These are phyloP conservation scores for Oreotrochilus melanogaster DNA, from an alignment of 2,113 vertebrate species.

Conservation along the genomic window DNA sequence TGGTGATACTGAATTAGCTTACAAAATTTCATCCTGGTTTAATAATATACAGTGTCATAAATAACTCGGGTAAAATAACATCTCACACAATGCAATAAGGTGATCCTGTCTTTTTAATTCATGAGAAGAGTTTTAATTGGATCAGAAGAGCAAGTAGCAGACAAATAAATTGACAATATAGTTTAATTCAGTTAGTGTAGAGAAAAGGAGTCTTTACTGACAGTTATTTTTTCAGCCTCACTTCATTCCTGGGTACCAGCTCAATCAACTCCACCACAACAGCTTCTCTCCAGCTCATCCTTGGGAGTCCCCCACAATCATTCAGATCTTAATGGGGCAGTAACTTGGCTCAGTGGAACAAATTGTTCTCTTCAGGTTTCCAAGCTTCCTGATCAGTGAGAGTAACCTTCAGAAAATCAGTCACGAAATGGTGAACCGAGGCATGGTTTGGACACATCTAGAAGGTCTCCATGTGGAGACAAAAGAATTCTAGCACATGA, in stretches of 20 bases:
- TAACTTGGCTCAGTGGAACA: background rate
- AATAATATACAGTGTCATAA: background rate
- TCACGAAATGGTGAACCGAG: background rate
- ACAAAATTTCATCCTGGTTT: background rate
- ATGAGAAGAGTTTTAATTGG: background rate
- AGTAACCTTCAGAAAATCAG: background rate
- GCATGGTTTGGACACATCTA: background rate
- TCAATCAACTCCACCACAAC: background rate
- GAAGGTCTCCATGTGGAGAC: background rate
- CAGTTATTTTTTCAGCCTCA: background rate
- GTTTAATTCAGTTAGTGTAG: background rate
- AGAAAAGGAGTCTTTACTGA: background rate
- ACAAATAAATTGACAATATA: slow-evolving; percentile 25
- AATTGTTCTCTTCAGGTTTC: background rate
- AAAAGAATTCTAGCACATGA: background rate
- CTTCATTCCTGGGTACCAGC: background rate
- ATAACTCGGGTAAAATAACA: background rate
- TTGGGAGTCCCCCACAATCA: background rate
- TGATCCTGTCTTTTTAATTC: slow-evolving; percentile 21
- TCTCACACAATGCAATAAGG: background rate
- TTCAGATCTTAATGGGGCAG: background rate
- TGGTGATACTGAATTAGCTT: background rate
- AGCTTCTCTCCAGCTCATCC: background rate
- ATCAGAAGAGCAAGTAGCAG: slow-evolving; percentile 5
- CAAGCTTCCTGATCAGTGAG: background rate